These are phyloP conservation scores for Cecropterus lyciades DNA, from an alignment of 1,140 invertebrate genomes.

Conservation along the genomic window DNA sequence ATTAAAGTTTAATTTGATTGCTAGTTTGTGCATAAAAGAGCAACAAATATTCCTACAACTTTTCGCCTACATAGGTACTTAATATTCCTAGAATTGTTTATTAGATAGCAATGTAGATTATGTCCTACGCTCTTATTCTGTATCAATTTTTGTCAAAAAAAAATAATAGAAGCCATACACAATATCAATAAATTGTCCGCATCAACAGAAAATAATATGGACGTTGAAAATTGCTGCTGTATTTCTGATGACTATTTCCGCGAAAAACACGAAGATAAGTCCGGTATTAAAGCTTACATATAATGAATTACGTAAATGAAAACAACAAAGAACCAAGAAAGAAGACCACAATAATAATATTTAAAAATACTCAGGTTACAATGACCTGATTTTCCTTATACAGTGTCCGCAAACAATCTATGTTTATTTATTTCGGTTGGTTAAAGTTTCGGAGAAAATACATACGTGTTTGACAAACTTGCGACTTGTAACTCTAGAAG, in stretches of 20 bases:
- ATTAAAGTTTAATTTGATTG: no score
- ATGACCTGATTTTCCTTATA: slow-evolving; percentile 5
- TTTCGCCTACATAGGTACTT: no score
- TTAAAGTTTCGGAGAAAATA: background rate
- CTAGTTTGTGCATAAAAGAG: no score
- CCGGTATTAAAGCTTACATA: background rate
- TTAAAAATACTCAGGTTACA: slow-evolving; percentile 4
- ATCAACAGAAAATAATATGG: background rate
- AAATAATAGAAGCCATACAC: no score
- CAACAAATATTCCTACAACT: no score
- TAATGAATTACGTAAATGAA: slow-evolving; percentile 4
- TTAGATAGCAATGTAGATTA: no score
- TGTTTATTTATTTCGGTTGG: no score
- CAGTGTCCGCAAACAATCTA: slow-evolving; percentile 10
- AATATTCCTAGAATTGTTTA: no score
- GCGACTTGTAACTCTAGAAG: no score
- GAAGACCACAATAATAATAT: slow-evolving; percentile 1
- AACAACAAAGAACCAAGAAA: background rate
- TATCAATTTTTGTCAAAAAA: no score
- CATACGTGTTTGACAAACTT: background rate
- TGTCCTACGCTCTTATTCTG: no score
- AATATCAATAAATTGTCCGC: no score
- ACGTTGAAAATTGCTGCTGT: background rate
- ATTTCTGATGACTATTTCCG: background rate
- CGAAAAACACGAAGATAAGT: slow-evolving; percentile 1